Base-by-base conservation (phyloP, 1,140 invertebrate genomes). In the Hetaerina americana region DNA sequence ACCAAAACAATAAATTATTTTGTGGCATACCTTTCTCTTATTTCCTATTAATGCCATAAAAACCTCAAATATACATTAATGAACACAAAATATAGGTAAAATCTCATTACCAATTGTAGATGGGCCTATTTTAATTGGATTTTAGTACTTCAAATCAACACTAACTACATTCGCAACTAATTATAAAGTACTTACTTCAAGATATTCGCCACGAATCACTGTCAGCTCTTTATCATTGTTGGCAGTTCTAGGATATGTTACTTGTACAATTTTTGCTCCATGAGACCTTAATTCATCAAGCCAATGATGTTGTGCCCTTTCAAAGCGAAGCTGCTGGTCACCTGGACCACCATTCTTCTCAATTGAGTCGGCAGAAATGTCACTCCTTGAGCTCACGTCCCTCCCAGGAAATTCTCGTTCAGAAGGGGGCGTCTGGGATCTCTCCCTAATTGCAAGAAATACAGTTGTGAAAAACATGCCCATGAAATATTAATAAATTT, bases 211-310 rank as follows among this genome's bases (percentile, higher is more conserved):
- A 74, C 96, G 87, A 31, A 93, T 88, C 0, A 99, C 96, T 24
- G 93, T 97, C 70, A 99, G 85, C 80, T 99, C 97, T 81, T 99
- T 99, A 79, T 96, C 90, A 81, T 99, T 99, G 83, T 97, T 96
- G n/a, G 94, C 95, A 5, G 94, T 95, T 74, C 95, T 85, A 0
- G 95, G 95, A 82, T 97, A 97, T 31, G 94, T 95, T 26, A 97
- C 96, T 80, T 94, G 89, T 31, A 97, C 94, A 70, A 96, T 88
- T 80, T 93, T 92, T 10, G 89, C 90, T 69, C 91, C 88, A 70
- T 88, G 82, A 15, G 87, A 82, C 69, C 89, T 81, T n/a, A 94
- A 84, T 29, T 92, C 90, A 72, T 92, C 90, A 71, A 91, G 82
- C 88, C 89, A 94, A 66, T 74, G 76, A 70, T 76, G 80, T 77